Evolutionary conservation across 2,113 vertebrate genomes (phyloP).

Genomic region (Ramphastos sulfuratus): DNA sequence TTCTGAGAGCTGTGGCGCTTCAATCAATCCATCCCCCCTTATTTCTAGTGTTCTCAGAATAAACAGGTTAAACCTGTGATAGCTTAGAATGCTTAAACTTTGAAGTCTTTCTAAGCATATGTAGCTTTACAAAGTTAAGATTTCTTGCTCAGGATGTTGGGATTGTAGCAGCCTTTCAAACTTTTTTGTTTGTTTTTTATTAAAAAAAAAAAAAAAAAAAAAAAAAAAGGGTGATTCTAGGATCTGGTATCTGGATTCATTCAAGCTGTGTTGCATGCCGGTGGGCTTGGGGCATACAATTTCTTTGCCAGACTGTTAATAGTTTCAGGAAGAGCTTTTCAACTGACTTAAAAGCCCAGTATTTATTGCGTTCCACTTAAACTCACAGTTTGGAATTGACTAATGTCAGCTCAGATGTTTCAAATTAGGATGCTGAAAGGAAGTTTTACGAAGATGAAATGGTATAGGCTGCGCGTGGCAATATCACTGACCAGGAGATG

Average conservation of each 20-base stretch:
- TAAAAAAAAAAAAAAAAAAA: no score
- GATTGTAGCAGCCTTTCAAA: neutral
- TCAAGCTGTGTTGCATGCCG: neutral
- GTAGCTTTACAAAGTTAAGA: neutral
- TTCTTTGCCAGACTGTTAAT: no score
- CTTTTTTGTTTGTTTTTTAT: neutral
- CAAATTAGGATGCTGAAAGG: no score
- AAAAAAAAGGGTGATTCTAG: neutral
- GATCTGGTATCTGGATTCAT: neutral
- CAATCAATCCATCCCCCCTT: neutral
- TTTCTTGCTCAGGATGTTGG: slow-evolving; percentile 28
- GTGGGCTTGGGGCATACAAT: neutral
- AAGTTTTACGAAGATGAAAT: no score
- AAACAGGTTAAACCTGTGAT: neutral
- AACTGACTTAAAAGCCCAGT: no score
- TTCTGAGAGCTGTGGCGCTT: no score
- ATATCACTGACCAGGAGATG: no score
- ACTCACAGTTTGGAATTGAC: no score
- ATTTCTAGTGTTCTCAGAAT: neutral
- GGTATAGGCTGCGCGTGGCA: no score
- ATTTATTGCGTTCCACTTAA: no score
- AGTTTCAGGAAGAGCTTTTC: no score
- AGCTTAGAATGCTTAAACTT: neutral
- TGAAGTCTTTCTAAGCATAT: neutral
- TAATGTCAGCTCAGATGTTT: no score